These are phyloP conservation scores for Acanthochromis polyacanthus DNA, from an alignment of 2,113 vertebrate genomes.

Conservation along the genomic window DNA sequence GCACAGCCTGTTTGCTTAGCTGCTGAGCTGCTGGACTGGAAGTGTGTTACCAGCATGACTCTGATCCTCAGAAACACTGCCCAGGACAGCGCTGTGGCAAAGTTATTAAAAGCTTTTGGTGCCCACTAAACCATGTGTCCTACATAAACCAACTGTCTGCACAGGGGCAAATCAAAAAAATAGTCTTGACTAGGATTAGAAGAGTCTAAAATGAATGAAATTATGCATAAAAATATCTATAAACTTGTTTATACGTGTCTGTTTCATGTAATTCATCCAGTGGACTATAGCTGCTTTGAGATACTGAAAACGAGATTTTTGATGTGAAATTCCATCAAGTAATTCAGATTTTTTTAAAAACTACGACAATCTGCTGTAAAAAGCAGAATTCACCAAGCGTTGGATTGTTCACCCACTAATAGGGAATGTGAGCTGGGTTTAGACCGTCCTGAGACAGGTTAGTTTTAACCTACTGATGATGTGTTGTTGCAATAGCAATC, in stretches of 20 bases:
- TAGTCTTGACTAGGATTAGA: not conserved
- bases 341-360: too few relatives aligned
- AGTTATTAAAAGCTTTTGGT: conserved; percentile 48
- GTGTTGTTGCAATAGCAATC: too few relatives aligned
- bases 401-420: too few relatives aligned
- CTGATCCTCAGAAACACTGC: conserved; percentile 17
- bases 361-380: too few relatives aligned
- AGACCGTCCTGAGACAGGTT: too few relatives aligned
- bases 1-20: conserved; percentile 82
- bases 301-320: too few relatives aligned
- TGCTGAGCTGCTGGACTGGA: conserved; percentile 77
- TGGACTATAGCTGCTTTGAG: not conserved
- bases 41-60: conserved; percentile 46
- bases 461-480: too few relatives aligned
- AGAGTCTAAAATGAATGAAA: not conserved
- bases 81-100: conserved; percentile 3
- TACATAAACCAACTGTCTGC: not conserved
- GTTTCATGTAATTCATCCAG: too few relatives aligned
- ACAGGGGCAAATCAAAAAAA: conserved; percentile 10
- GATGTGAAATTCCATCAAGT: too few relatives aligned
- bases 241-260: too few relatives aligned
- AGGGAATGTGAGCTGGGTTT: too few relatives aligned
- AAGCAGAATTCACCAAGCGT: too few relatives aligned
- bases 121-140: conserved; percentile 15
- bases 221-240: not conserved